phyloP scores from a whole-genome alignment of 2,113 vertebrate species.

The Hippocampus mohnikei region DNA sequence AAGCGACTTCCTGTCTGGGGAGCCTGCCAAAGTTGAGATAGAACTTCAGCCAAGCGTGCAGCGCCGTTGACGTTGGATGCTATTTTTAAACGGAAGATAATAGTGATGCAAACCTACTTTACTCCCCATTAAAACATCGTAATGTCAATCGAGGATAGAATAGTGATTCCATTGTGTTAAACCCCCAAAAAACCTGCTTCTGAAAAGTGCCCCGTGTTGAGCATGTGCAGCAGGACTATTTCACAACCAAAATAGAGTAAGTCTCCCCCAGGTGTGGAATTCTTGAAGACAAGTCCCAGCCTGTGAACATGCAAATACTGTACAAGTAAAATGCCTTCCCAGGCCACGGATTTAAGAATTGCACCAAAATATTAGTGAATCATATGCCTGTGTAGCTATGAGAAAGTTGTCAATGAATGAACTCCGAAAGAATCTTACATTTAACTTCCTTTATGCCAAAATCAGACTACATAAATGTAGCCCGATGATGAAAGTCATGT shows the following conservation, averaged over 20 bases:
- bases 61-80: background rate
- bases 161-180: background rate
- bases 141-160: background rate
- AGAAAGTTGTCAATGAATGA: background rate
- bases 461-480: too few species aligned
- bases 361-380: background rate
- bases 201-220: slow-evolving; percentile 13
- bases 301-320: background rate
- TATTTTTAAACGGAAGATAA: slow-evolving; percentile 4
- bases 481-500: too few species aligned
- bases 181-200: background rate
- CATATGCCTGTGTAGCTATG: background rate
- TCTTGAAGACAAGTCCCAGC: slow-evolving; percentile 28
- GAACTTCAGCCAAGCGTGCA: background rate
- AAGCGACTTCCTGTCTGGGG: slow-evolving; percentile 32
- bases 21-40: slow-evolving; percentile 1
- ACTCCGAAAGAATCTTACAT: background rate
- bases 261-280: slow-evolving; percentile 32
- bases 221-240: slow-evolving; percentile 13
- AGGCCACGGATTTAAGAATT: background rate
- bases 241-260: slow-evolving; percentile 28
- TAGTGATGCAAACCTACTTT: background rate
- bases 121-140: background rate
- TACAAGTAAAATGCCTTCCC: background rate
- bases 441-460: background rate